Base-by-base conservation (phyloP, 2,888 invertebrate genomes). In the Dioctria linearis region DNA sequence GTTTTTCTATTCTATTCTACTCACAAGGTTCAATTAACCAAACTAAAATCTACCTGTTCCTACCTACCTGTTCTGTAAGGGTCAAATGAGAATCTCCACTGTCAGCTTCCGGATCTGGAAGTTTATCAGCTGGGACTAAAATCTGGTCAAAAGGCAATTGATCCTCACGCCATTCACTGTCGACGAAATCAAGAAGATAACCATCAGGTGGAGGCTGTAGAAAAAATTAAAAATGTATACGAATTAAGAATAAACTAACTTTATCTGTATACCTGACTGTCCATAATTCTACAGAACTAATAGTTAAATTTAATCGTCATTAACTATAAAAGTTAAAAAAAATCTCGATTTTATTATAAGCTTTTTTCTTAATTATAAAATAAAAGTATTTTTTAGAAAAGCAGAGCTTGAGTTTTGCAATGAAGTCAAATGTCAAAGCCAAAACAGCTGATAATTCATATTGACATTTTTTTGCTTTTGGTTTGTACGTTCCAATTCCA, bases 41-140 rank as follows among this genome's bases (percentile, higher is more conserved):
- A 25, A 25, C 25, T 2, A 25, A 25, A 25, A 25, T 25, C 25
- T 86, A 95, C 95, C 25, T 95, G 95, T 88, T 98, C 97, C n/a
- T n/a, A n/a, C n/a, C n/a, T n/a, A n/a, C n/a, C 86, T 95, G 95
- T 88, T 98, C 97, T 86, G 94, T 95, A 5, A 98, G 90, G 0
- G 97, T 97, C 87, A 97, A 93, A 86, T 95, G 95, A 3, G 96
- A 94, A 90, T 97, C 97, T 39, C 95, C 96, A 84, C 95, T 95
- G 88, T 98, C 98, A 2, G 96, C 95, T 88, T 96, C 96, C 0
- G 96, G 96, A 90, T 98, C 98, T 1, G 98, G 96, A 73, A 98
- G 90, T 89, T 98, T 97, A 86, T 94, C 93, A 73, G 94, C 88
- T 3, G 98, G 98, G 5, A 98, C 97, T 78, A 90, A 87, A 84